Conservation (phyloP, 2,797 vertebrate species). For the Enteromius afrohamiltoni region DNA sequence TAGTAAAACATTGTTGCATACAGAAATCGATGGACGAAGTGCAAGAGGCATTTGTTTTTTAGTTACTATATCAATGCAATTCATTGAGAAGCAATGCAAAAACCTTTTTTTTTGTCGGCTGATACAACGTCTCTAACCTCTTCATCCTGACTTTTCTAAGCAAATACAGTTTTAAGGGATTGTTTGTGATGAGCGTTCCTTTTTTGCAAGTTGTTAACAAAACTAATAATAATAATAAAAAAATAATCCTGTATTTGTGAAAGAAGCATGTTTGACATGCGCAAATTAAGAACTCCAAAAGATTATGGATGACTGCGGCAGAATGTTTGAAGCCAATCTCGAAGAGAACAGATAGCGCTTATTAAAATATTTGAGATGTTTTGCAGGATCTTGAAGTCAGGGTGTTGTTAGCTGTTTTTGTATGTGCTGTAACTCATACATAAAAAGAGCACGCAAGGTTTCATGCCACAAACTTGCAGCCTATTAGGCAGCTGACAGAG, state of each 20-base stretch:
- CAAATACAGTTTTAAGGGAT: background rate
- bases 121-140: background rate
- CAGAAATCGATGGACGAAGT: background rate
- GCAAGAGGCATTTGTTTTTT: background rate
- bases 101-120: background rate
- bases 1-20: background rate
- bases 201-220: background rate
- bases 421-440: conserved; percentile 63
- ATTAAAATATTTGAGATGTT: conserved; percentile 76
- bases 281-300: conserved; percentile 63
- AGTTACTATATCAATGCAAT: background rate
- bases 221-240: background rate
- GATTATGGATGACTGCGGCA: conserved; percentile 71
- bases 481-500: conserved; percentile 55
- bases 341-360: conserved; percentile 66
- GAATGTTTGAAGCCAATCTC: conserved; percentile 68
- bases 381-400: conserved; percentile 71
- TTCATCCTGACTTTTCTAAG: background rate
- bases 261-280: conserved; percentile 42
- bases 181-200: background rate
- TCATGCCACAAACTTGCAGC: conserved; percentile 44
- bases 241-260: conserved; percentile 46
- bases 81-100: background rate
- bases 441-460: conserved; percentile 60
- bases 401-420: conserved; percentile 65